Base-by-base conservation (phyloP, 2,113 vertebrate species). In the Phoenicopterus ruber region DNA sequence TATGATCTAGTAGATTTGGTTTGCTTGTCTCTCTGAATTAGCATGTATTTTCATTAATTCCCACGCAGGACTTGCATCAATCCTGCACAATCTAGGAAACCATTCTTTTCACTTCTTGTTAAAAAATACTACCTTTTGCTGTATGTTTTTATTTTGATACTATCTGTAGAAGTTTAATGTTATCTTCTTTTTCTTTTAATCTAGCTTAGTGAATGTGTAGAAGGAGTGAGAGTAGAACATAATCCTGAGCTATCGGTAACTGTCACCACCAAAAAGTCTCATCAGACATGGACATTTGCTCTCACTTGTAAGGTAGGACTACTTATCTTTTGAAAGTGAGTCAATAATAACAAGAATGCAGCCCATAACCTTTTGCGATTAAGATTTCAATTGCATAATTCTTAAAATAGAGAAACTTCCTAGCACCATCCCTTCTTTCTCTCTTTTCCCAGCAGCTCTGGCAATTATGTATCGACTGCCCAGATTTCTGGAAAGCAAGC, bases 241-340 rank as follows among this genome's bases (percentile, higher is more conserved):
- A 99, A 96, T 88, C 99, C 99, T 42, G 98, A 98, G 88, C 98
- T 99, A 19, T 99, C 99, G 3, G 98, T 99, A 74, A 99, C 99
- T 5, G 99, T 99, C 97, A 99, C 98, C 98, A 98, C 99, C 98
- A 99, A 99, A 98, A 99, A 99, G 72, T 99, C 99, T 50, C 98
- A 99, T 88, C 99, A 99, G 97, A 99, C 98, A 8, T 99, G 99
- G 99, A 99, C 98, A 32, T 99, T 99, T 97, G 99, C 98, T 93
- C 98, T 99, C 96, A 99, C 98, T 77, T 99, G 99, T 98, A 99
- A 99, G 99, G 99, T 99, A 99, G 46, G 98, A 92, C 24, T 76
- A 63, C 57, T 93, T 66, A 72, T 38, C 36, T 94, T 87, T 91
- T 94, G 40, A 77, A 93, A 74, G 34, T 28, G 44, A 36, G 42